Evolutionary conservation across 2,113 vertebrate species (phyloP).

Genomic region (Neogale vison): DNA sequence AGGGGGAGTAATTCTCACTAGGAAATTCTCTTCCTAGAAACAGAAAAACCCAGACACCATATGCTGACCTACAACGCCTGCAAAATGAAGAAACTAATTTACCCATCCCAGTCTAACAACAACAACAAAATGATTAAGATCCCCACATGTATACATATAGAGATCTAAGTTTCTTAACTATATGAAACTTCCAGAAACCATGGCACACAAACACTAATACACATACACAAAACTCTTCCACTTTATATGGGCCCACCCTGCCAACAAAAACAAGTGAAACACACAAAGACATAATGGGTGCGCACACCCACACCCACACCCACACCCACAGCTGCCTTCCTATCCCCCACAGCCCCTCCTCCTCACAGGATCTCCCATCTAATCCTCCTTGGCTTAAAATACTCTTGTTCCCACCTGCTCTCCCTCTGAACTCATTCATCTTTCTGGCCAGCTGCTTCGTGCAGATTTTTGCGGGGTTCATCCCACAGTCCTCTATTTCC

Average conservation of each 20-base stretch:
- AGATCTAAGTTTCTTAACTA: not conserved
- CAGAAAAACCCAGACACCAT: not conserved
- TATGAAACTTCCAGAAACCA: conserved; percentile 12
- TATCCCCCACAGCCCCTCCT: not conserved
- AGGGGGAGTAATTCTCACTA: not conserved
- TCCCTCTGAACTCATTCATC: not conserved
- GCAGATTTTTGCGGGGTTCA: not conserved
- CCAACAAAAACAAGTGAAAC: not conserved
- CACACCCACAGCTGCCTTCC: not conserved
- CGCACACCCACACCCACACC: not conserved
- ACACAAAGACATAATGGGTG: fast-evolving
- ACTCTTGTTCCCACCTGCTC: not conserved
- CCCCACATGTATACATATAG: not conserved
- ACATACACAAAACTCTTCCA: not conserved
- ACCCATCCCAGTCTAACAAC: not conserved
- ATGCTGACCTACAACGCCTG: not conserved
- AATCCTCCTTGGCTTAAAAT: not conserved
- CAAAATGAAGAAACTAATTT: not conserved
- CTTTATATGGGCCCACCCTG: not conserved
- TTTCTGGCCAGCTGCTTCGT: not conserved
- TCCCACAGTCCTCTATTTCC: not conserved
- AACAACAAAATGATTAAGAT: not conserved
- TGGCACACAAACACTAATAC: not conserved
- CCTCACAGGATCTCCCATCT: not conserved
- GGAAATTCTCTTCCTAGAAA: not conserved